Evolutionary conservation across 2,797 vertebrate species (phyloP).

Genomic region (Paramormyrops hopkinsi): DNA sequence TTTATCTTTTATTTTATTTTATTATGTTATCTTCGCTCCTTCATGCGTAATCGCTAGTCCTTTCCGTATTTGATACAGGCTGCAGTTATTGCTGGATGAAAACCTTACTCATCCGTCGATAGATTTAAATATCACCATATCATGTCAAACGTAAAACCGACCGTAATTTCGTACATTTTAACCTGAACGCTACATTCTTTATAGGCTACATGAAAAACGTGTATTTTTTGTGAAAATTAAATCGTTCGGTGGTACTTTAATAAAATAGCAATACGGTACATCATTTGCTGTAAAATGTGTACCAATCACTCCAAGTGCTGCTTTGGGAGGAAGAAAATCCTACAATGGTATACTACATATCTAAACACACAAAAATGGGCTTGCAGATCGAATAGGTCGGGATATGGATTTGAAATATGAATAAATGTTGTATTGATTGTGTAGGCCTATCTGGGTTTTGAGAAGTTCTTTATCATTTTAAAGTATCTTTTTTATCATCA

Average conservation of each 20-base stretch:
- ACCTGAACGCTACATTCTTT: neutral
- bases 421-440: neutral
- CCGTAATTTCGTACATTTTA: neutral
- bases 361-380: neutral
- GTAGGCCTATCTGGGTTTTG: neutral
- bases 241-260: neutral
- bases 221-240: neutral
- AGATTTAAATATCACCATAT: neutral
- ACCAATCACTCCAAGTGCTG: neutral
- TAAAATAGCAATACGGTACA: neutral
- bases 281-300: neutral
- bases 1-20: no score
- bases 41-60: neutral
- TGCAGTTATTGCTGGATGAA: neutral
- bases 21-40: neutral
- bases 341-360: neutral
- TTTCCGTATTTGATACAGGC: neutral
- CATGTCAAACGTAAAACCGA: neutral
- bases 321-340: neutral
- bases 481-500: neutral
- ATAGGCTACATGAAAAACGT: neutral
- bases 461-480: neutral
- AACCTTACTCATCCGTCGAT: neutral
- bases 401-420: neutral
- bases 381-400: neutral